phyloP scores from a whole-genome alignment of 2,113 vertebrate genomes.

The Orthonyx spaldingii region DNA sequence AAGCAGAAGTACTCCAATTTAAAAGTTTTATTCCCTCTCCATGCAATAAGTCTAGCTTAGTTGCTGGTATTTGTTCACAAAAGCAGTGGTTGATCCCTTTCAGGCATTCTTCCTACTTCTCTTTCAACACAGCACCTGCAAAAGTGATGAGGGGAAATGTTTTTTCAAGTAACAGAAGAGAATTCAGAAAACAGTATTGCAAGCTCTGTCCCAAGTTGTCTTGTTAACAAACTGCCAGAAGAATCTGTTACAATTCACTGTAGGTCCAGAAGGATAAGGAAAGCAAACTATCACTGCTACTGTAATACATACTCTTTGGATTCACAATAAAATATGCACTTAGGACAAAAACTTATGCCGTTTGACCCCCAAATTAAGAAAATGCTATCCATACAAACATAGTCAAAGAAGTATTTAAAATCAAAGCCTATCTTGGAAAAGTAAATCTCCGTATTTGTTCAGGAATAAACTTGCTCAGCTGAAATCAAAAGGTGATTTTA shows the following conservation, averaged over 20 bases:
- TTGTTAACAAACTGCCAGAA: not conserved
- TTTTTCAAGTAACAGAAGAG: not conserved
- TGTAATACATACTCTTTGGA: not conserved
- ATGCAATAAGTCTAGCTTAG: not conserved
- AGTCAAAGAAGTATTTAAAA: not conserved
- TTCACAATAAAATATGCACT: not conserved
- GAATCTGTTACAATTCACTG: not conserved
- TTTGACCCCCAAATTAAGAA: not conserved
- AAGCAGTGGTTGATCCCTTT: not conserved
- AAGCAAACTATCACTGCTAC: not conserved
- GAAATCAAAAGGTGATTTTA: not conserved
- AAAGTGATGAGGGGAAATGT: not conserved
- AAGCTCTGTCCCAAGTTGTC: not conserved
- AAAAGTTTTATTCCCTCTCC: not conserved
- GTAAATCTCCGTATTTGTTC: accelerated
- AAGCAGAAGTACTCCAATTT: not conserved
- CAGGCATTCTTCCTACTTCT: not conserved
- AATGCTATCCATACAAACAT: not conserved
- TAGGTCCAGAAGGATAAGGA: not conserved
- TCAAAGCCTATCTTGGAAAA: not conserved
- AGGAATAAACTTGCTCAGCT: not conserved
- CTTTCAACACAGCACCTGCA: not conserved
- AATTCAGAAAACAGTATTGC: not conserved
- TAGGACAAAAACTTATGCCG: not conserved
- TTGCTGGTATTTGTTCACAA: not conserved